Percentiles rank a stretch among this genome's conserved stretches.
Evolutionary conservation across 2,797 vertebrate genomes (phyloP).

Genomic region (Botia almorhae): DNA sequence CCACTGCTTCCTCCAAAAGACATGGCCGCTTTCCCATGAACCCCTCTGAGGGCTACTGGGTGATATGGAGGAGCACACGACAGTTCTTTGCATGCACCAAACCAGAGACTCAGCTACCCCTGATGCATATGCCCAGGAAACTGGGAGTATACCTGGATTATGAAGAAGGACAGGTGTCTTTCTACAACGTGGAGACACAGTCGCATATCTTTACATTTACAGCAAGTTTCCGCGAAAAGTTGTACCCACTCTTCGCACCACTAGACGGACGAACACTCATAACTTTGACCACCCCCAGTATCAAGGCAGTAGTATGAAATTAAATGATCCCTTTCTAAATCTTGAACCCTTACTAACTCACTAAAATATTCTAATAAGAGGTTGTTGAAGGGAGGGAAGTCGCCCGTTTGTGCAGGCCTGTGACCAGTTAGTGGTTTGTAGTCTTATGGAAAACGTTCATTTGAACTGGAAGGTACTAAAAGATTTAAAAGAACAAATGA

Average conservation of each 20-base stretch:
- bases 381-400: not conserved
- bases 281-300: too few species aligned
- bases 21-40: slow-evolving; percentile 71
- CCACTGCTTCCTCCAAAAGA: slow-evolving; percentile 65
- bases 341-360: too few species aligned
- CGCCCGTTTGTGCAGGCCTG: not conserved
- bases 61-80: slow-evolving; percentile 60
- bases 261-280: slow-evolving; percentile 65
- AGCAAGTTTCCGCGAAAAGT: slow-evolving; percentile 55
- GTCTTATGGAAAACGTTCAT: not conserved
- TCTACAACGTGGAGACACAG: slow-evolving; percentile 59
- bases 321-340: too few species aligned
- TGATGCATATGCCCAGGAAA: slow-evolving; percentile 44
- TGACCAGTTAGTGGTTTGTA: not conserved
- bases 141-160: slow-evolving; percentile 64
- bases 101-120: slow-evolving; percentile 57
- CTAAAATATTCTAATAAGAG: too few species aligned
- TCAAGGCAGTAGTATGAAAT: too few species aligned
- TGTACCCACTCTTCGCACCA: slow-evolving; percentile 63
- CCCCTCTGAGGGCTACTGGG: slow-evolving; percentile 70
- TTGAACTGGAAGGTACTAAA: too few species aligned
- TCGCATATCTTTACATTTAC: slow-evolving; percentile 61
- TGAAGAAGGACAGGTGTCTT: slow-evolving; percentile 65
- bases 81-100: slow-evolving; percentile 65
- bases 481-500: too few species aligned